phyloP scores from a whole-genome alignment of 2,113 vertebrate genomes.

The Gymnocephalus cernua region DNA sequence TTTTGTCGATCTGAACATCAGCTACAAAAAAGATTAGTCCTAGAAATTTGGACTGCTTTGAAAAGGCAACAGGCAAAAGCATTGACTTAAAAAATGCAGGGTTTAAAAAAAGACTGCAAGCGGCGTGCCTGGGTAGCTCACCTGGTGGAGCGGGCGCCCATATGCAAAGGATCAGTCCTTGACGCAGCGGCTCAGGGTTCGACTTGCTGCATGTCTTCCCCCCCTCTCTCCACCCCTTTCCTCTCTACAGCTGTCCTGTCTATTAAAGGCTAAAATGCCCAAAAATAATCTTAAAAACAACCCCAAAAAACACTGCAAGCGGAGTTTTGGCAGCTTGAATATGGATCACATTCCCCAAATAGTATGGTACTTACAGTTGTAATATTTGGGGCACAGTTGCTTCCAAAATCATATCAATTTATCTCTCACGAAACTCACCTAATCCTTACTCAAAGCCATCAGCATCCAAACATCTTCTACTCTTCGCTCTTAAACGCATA shows the following conservation, averaged over 20 bases:
- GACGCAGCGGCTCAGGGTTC: too few species aligned
- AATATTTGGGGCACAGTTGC: neutral
- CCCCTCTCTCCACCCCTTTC: too few species aligned
- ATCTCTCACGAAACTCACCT: neutral
- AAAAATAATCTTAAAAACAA: neutral
- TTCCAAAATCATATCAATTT: neutral
- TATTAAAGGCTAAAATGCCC: too few species aligned
- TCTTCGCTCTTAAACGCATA: neutral
- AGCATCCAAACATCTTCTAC: neutral
- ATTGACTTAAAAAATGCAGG: neutral
- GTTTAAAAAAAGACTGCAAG: neutral
- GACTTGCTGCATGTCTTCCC: too few species aligned
- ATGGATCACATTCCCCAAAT: neutral
- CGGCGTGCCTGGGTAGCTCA: too few species aligned
- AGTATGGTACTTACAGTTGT: neutral
- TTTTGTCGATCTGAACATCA: neutral
- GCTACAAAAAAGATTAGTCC: neutral
- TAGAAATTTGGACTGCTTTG: neutral
- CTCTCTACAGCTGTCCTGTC: too few species aligned
- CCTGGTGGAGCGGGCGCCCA: too few species aligned
- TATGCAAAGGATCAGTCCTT: too few species aligned
- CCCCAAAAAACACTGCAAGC: neutral
- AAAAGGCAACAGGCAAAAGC: neutral
- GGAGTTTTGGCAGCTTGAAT: neutral
- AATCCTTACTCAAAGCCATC: neutral